Conservation (phyloP, 2,113 vertebrate genomes). For the Sinocyclocheilus grahami region DNA sequence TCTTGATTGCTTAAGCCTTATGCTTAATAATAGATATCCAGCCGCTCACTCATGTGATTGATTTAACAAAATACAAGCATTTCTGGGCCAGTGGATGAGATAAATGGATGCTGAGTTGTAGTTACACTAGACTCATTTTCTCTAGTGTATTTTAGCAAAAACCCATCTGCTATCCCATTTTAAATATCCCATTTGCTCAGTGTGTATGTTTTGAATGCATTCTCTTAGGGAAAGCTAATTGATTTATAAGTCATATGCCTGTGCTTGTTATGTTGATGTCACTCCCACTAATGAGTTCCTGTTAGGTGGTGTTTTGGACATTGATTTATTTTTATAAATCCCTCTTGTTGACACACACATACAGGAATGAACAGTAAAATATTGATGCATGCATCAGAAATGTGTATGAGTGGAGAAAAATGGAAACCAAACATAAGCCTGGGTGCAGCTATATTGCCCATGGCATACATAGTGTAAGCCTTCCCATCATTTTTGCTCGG, state of each 20-base stretch:
- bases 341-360: background rate
- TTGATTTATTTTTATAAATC: slow-evolving; percentile 39
- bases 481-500: background rate
- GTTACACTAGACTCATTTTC: too few relatives aligned
- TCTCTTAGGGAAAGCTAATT: background rate
- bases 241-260: background rate
- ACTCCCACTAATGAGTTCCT: slow-evolving; percentile 22
- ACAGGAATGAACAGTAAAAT: background rate
- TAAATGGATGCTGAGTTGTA: background rate
- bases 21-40: slow-evolving; percentile 43
- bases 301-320: slow-evolving; percentile 7
- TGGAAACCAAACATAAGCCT: slow-evolving; percentile 3
- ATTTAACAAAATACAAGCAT: slow-evolving; percentile 9
- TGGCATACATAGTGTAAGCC: background rate
- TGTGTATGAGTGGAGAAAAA: background rate
- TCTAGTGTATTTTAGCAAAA: too few relatives aligned
- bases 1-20: slow-evolving; percentile 46
- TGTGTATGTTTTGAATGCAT: background rate
- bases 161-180: too few relatives aligned
- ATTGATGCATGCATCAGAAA: slow-evolving; percentile 14
- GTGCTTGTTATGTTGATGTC: background rate
- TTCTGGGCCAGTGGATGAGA: slow-evolving; percentile 11
- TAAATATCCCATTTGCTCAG: background rate
- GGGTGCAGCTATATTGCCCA: slow-evolving; percentile 14
- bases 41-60: slow-evolving; percentile 28